Conservation (phyloP, 2,113 vertebrate species). For the Zosterops borbonicus region DNA sequence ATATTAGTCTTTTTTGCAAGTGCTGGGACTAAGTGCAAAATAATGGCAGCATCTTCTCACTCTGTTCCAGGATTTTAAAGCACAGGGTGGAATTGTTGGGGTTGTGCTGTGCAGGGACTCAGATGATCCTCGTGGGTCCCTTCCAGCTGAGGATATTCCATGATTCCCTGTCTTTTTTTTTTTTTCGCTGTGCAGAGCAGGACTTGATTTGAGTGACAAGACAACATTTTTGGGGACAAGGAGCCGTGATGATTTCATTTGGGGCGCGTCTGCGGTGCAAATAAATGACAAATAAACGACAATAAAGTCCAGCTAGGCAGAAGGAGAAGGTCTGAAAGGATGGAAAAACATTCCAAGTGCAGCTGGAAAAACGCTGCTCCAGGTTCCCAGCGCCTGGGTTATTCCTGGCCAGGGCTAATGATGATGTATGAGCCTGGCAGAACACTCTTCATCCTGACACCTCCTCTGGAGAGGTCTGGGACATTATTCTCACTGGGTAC, state of each 20-base stretch:
- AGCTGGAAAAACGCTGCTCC: background rate
- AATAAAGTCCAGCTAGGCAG: background rate
- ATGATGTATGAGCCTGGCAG: slow-evolving; percentile 35
- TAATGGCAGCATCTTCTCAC: background rate
- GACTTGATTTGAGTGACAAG: background rate
- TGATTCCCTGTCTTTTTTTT: background rate
- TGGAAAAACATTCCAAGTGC: background rate
- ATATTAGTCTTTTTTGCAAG: background rate
- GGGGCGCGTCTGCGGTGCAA: background rate
- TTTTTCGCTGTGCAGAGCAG: background rate
- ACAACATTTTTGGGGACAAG: background rate
- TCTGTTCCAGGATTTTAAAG: background rate
- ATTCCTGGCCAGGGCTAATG: slow-evolving; percentile 40
- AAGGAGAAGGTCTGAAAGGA: background rate
- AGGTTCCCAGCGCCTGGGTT: background rate
- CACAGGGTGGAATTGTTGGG: background rate
- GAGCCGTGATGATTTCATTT: background rate
- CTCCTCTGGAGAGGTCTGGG: background rate
- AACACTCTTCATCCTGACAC: slow-evolving; percentile 20
- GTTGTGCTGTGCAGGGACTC: background rate
- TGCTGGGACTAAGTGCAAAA: accelerated
- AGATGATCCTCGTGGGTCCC: background rate
- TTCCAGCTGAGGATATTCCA: background rate
- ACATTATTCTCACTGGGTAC: background rate
- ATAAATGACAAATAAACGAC: background rate